Percentiles rank a stretch among this genome's conserved stretches.
Conservation (phyloP, 2,113 vertebrate genomes). For the Myrmecobius fasciatus region DNA sequence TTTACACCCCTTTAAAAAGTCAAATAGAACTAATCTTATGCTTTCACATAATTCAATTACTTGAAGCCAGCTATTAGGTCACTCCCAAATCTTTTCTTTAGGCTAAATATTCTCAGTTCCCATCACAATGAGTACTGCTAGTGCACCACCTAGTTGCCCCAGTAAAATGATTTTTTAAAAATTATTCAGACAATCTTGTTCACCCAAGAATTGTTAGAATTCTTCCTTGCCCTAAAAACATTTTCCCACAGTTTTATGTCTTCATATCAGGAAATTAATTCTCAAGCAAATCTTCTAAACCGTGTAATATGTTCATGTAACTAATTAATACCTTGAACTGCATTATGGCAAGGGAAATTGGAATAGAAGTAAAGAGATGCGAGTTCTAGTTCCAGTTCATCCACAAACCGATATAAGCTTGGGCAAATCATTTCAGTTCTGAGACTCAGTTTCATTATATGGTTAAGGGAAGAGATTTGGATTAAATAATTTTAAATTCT, state of each 20-base stretch:
- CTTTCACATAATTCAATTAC: neutral
- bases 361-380: neutral
- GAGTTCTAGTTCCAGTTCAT: neutral
- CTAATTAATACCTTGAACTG: conserved; percentile 7
- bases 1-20: neutral
- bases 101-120: neutral
- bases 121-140: neutral
- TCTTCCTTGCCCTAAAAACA: conserved; percentile 19
- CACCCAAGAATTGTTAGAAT: conserved; percentile 2
- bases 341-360: neutral
- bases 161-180: neutral
- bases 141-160: no score
- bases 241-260: neutral
- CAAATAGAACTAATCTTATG: neutral
- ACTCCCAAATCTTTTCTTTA: neutral
- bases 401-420: neutral
- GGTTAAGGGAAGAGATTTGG: neutral
- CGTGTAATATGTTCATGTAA: conserved; percentile 27
- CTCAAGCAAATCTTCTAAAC: conserved; percentile 28
- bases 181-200: neutral
- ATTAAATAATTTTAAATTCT: neutral
- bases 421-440: neutral
- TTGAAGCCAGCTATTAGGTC: neutral
- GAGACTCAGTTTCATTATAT: neutral
- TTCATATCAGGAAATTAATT: neutral